Conservation (phyloP, 2,888 invertebrate genomes). For the Cynaeus angustus region DNA sequence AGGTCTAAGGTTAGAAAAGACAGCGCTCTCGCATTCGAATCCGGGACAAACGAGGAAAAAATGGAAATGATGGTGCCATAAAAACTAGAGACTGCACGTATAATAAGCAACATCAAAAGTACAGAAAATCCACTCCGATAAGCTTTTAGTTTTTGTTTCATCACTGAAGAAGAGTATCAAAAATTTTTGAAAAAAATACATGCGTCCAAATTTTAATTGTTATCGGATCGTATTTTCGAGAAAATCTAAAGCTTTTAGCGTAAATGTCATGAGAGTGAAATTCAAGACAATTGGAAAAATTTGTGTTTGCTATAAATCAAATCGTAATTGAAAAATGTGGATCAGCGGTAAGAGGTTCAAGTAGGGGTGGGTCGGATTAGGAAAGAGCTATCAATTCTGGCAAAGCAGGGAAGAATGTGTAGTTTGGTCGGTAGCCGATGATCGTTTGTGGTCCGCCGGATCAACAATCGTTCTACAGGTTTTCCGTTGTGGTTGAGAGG, state of each 20-base stretch:
- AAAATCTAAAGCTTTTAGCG: too few species aligned
- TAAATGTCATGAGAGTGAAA: too few species aligned
- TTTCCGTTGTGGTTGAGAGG: conserved; percentile 60
- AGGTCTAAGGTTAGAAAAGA: neutral
- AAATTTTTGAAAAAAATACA: too few species aligned
- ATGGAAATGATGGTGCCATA: neutral
- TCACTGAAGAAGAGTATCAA: too few species aligned
- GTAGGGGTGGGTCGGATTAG: conserved; percentile 34
- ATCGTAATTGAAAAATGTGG: conserved; percentile 49
- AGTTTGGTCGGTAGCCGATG: conserved; percentile 53
- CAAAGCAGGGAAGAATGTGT: conserved; percentile 55
- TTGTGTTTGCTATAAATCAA: conserved; percentile 37
- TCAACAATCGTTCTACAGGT: conserved; percentile 66
- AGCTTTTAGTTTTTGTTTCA: too few species aligned
- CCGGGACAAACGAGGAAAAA: neutral
- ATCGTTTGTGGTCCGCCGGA: conserved; percentile 54
- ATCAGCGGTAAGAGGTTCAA: conserved; percentile 40
- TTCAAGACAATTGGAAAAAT: neutral
- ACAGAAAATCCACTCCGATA: too few species aligned
- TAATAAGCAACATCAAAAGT: neutral
- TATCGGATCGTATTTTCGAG: too few species aligned
- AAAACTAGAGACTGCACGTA: too few species aligned
- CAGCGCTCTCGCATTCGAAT: conserved; percentile 1
- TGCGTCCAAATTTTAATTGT: too few species aligned
- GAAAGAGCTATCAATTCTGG: conserved; percentile 59